Evolutionary conservation across 2,113 vertebrate species (phyloP).

Genomic region (Lycaon pictus): DNA sequence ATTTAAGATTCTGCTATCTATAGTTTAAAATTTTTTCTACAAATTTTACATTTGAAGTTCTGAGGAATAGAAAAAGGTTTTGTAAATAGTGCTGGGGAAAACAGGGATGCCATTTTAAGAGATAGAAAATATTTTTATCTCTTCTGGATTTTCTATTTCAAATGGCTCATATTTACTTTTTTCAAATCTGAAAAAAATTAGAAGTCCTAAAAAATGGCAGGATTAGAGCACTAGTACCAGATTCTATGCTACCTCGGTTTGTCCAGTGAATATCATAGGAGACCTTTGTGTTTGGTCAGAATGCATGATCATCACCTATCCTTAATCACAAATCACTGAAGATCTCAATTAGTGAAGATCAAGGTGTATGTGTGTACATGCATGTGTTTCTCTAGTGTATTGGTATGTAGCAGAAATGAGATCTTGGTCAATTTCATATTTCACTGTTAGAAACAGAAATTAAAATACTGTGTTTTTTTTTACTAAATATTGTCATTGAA

Average conservation of each 20-base stretch:
- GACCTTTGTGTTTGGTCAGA: neutral
- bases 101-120: neutral
- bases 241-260: neutral
- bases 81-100: neutral
- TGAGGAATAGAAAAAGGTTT: neutral
- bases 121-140: neutral
- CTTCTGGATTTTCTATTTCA: neutral
- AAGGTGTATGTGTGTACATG: neutral
- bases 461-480: neutral
- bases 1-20: neutral
- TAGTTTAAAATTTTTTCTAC: neutral
- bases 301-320: neutral
- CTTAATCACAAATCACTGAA: neutral
- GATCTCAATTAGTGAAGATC: neutral
- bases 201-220: neutral
- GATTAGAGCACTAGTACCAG: neutral
- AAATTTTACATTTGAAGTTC: neutral
- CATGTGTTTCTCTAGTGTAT: neutral
- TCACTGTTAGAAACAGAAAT: slow-evolving; percentile 7
- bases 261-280: too few relatives aligned
- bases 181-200: neutral
- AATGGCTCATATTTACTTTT: neutral
- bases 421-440: neutral
- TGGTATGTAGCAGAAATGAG: neutral
- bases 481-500: neutral